phyloP scores from a whole-genome alignment of 2,113 vertebrate genomes.

The Tragelaphus buxtoni region DNA sequence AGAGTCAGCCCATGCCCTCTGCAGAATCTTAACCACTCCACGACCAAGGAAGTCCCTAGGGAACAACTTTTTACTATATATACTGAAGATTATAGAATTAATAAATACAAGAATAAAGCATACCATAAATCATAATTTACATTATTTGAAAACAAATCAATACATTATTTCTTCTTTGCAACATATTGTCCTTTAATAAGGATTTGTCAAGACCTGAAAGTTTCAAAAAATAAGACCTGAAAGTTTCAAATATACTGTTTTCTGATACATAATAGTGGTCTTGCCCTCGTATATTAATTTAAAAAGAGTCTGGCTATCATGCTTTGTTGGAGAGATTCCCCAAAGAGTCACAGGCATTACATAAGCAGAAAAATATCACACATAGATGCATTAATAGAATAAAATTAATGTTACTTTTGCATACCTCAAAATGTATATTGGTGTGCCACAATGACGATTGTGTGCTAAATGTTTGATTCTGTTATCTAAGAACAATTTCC shows the following conservation, averaged over 20 bases:
- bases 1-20: not conserved
- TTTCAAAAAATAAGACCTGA: not conserved
- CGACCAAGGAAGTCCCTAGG: not conserved
- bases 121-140: not conserved
- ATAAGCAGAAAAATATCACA: not conserved
- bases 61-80: not conserved
- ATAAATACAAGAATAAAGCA: not conserved
- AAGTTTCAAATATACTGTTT: not conserved
- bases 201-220: not conserved
- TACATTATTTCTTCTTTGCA: not conserved
- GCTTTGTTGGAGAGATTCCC: not conserved
- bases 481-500: not conserved
- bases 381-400: not conserved
- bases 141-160: conserved; percentile 7
- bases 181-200: not conserved
- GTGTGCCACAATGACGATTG: not conserved
- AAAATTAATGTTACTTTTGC: not conserved
- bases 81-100: not conserved
- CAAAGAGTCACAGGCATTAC: not conserved
- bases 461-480: not conserved
- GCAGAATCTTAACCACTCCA: not conserved
- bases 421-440: not conserved
- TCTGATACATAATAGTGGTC: not conserved
- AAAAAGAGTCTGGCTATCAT: not conserved
- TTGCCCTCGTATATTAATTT: not conserved